phyloP scores from a whole-genome alignment of 2,797 vertebrate species.

The Pogonophryne albipinna region DNA sequence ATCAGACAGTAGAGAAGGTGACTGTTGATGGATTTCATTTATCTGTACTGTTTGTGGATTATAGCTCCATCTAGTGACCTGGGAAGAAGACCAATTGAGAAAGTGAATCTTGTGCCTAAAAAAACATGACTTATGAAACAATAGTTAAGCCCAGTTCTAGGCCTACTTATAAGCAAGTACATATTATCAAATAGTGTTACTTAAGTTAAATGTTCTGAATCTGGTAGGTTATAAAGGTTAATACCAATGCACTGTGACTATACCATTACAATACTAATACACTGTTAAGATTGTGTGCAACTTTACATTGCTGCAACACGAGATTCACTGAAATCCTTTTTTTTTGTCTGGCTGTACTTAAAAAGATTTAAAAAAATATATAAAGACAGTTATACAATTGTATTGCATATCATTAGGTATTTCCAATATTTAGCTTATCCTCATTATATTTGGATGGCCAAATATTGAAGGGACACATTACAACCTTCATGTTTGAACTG shows the following conservation, averaged over 20 bases:
- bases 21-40: background rate
- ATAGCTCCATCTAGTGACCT: conserved; percentile 51
- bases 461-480: too few species aligned
- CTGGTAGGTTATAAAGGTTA: background rate
- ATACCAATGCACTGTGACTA: too few species aligned
- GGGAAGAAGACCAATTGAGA: background rate
- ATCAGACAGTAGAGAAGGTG: background rate
- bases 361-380: background rate
- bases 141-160: background rate
- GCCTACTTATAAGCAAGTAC: background rate
- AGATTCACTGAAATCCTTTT: background rate
- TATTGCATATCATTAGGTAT: background rate
- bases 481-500: too few species aligned
- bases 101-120: background rate
- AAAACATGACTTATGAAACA: background rate
- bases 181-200: background rate
- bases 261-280: too few species aligned
- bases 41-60: conserved; percentile 4
- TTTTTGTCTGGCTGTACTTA: background rate
- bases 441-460: too few species aligned
- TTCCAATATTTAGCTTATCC: too few species aligned
- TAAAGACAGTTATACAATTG: background rate
- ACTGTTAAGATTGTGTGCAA: background rate
- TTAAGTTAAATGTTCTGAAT: background rate
- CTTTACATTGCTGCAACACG: too few species aligned